These are phyloP conservation scores for Gymnothorax javanicus DNA, from an alignment of 2,797 vertebrate species.

Conservation along the genomic window DNA sequence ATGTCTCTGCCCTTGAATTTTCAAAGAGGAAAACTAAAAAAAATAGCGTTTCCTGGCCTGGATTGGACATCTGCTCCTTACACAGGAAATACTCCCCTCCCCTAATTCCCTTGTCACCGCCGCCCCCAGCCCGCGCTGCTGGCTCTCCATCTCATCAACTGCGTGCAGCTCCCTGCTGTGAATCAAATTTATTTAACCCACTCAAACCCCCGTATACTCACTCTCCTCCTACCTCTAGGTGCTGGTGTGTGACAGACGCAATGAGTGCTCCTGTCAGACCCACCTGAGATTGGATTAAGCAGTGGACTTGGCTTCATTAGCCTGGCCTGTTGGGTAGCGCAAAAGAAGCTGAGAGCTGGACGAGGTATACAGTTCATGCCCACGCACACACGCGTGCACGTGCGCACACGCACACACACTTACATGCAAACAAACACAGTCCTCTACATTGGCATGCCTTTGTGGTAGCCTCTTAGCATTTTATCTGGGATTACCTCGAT, in stretches of 20 bases:
- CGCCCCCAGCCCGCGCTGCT: neutral
- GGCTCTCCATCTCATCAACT: neutral
- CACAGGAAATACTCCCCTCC: conserved; percentile 12
- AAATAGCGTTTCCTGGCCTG: conserved; percentile 18
- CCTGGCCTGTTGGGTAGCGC: neutral
- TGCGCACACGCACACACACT: neutral
- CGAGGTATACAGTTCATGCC: neutral
- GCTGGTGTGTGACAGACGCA: neutral
- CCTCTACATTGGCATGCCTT: neutral
- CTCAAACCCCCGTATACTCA: neutral
- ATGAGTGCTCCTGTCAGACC: neutral
- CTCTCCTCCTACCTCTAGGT: neutral
- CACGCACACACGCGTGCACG: neutral
- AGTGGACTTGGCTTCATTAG: neutral
- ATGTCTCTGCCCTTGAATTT: conserved; percentile 7
- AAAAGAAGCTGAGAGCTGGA: neutral
- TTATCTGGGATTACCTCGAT: neutral
- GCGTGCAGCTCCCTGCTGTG: neutral
- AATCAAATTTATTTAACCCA: neutral
- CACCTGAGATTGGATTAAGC: neutral
- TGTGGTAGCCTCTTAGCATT: neutral
- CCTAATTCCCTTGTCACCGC: neutral
- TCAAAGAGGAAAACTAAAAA: conserved; percentile 19
- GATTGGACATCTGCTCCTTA: conserved; percentile 17
- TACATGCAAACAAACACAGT: neutral